These are phyloP conservation scores for Benthosema pterotum DNA, from an alignment of 2,797 vertebrate genomes.

Conservation along the genomic window DNA sequence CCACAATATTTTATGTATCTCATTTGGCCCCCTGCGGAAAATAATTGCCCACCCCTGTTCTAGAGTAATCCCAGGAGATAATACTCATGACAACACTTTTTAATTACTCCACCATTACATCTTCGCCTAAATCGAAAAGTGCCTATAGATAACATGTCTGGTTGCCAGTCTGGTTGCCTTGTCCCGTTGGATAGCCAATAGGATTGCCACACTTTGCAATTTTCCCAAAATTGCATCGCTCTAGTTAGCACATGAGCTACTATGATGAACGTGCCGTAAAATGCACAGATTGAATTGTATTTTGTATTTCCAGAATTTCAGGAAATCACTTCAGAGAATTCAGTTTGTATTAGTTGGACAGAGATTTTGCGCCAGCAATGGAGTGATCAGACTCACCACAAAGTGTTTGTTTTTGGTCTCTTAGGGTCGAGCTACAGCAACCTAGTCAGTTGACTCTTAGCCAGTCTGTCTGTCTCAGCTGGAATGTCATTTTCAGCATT, in stretches of 20 bases:
- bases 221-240: no score
- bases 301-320: neutral
- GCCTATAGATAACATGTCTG: no score
- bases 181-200: no score
- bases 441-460: constrained; percentile 35
- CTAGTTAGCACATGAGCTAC: neutral
- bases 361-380: constrained; percentile 6
- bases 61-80: no score
- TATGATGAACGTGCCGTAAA: neutral
- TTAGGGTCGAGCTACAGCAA: constrained; percentile 32
- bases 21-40: no score
- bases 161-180: no score
- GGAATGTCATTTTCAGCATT: constrained; percentile 37
- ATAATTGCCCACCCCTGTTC: no score
- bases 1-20: no score
- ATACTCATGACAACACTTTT: no score
- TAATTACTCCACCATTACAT: no score
- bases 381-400: constrained; percentile 16
- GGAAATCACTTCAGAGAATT: neutral
- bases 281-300: neutral
- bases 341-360: neutral
- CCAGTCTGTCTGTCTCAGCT: constrained; percentile 40
- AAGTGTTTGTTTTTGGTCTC: constrained; percentile 21
- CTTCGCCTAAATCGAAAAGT: no score
- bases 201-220: no score